These are phyloP conservation scores for Ochotona princeps DNA, from an alignment of 2,113 vertebrate species.

Conservation along the genomic window DNA sequence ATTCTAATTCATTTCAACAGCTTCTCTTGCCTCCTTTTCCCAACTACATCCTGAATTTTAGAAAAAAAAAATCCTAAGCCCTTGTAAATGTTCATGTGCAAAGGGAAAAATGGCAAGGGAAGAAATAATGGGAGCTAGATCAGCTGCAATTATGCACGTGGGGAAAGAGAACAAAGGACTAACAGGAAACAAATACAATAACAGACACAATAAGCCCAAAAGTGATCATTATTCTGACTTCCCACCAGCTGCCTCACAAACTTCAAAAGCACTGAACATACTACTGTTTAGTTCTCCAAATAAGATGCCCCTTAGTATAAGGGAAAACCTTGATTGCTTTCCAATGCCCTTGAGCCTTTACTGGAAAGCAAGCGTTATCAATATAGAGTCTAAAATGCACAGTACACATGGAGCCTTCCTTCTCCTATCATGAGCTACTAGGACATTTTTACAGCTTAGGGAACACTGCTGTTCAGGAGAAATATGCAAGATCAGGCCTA, in stretches of 20 bases:
- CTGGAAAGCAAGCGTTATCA: background rate
- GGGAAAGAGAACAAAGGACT: slow-evolving; percentile 56
- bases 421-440: background rate
- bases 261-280: slow-evolving; percentile 7
- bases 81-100: background rate
- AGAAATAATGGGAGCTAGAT: slow-evolving; percentile 14
- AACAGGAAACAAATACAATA: slow-evolving; percentile 61
- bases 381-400: background rate
- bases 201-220: slow-evolving; percentile 19
- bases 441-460: background rate
- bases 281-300: slow-evolving; percentile 4
- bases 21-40: background rate
- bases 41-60: background rate
- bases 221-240: slow-evolving; percentile 58
- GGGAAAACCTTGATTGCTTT: background rate
- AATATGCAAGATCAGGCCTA: background rate
- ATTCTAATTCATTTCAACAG: background rate
- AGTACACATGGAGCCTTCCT: background rate
- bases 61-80: background rate
- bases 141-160: slow-evolving; percentile 12
- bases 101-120: slow-evolving; percentile 25
- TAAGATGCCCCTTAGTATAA: background rate
- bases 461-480: background rate
- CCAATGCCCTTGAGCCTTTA: background rate
- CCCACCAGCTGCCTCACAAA: slow-evolving; percentile 63